Evolutionary conservation across 2,888 invertebrate genomes (phyloP), one percentile per base, ranked within the genome.

Genomic region (Phaonia tiefii): DNA sequence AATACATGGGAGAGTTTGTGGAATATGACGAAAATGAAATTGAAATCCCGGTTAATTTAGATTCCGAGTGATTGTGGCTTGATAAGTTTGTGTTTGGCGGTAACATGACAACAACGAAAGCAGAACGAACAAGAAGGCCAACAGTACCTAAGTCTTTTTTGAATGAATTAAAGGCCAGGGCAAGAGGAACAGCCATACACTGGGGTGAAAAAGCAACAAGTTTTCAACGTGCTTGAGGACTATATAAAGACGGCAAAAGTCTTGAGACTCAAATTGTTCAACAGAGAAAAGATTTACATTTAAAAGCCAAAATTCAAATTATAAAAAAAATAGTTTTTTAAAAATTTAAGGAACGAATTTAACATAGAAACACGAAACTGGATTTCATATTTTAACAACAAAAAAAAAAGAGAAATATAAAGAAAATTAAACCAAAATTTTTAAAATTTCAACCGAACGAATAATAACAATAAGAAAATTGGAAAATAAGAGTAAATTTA

Each of bases 161-260:
- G 15, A 37, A 37, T 22, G 56, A 67, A 17, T 20, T n/a, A 31
- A 31, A 49, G 63, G 31, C 63, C 70, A 63, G 42, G 63, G 54
- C 60, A 69, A 69, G 60, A 69, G 22, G n/a, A n/a, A n/a, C 31
- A 49, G 58, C 46, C 20, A 26, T 56, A 56, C 1, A 44, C 13
- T 39, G 10, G 2, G 11, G n/a, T 13, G n/a, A 20, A 25, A 31
- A 74, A 74, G 76, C 80, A 80, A 80, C 76, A 80, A 80, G 77
- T 80, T 31, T 46, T 10, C 10, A 17, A 56, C 13, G 0, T 8
- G 22, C 3, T 7, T 11, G 8, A 51, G 10, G 1, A 51, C 51
- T 2, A 20, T 51, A 8, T 20, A 51, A 51, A 3, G 31, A 31
- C 31, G 31, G 31, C 31, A 31, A 51, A 44, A 8, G 17, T 15